Evolutionary conservation across 2,113 vertebrate genomes (phyloP).

Genomic region (Prinia subflava): DNA sequence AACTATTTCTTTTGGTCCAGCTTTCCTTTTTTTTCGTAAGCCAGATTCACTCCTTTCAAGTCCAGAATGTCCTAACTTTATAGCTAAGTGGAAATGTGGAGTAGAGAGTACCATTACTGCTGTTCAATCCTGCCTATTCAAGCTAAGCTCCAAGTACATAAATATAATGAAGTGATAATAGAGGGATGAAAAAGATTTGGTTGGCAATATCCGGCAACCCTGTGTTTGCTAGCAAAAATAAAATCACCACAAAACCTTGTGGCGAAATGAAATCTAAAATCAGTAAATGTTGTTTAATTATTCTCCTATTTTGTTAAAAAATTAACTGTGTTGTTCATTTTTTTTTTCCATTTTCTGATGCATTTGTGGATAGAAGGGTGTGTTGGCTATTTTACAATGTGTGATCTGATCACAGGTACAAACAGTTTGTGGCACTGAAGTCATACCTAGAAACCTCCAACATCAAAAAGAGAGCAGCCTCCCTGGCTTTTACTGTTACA

Average conservation of each 20-base stretch:
- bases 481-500: conserved; percentile 9
- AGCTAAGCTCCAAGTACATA: neutral
- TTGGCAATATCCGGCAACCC: neutral
- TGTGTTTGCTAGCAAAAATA: neutral
- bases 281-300: neutral
- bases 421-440: neutral
- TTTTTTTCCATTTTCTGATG: neutral
- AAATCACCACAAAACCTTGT: neutral
- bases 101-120: neutral
- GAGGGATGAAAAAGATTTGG: neutral
- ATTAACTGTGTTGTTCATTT: neutral
- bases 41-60: neutral
- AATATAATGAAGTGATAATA: neutral
- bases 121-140: neutral
- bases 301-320: neutral
- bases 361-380: neutral
- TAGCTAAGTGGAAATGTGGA: neutral
- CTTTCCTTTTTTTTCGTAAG: neutral
- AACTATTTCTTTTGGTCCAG: neutral
- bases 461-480: conserved; percentile 34
- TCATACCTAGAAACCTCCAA: neutral
- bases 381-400: conserved; percentile 31
- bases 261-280: neutral
- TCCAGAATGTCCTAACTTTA: neutral
- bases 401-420: conserved; percentile 53